phyloP scores from a whole-genome alignment of 2,888 invertebrate species.

The Aethes cnicana region DNA sequence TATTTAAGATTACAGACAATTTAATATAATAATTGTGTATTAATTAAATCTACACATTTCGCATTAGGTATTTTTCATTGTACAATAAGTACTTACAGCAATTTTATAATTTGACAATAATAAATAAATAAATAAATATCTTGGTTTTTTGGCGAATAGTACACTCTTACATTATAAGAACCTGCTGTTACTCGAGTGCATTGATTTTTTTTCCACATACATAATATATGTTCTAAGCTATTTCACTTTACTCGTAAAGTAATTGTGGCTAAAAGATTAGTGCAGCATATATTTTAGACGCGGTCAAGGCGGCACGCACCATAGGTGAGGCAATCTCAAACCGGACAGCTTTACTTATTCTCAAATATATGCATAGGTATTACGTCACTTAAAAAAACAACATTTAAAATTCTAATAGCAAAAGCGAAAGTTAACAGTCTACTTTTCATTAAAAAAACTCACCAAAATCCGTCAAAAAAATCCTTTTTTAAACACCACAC shows the following conservation, averaged over 20 bases:
- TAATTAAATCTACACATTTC: too few relatives aligned
- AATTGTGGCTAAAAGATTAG: constrained; percentile 10
- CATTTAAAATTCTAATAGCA: constrained; percentile 31
- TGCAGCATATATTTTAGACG: constrained; percentile 14
- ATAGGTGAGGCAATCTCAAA: constrained; percentile 37
- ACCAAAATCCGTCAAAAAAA: constrained; percentile 8
- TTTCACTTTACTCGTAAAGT: background rate
- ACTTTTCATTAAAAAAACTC: constrained; percentile 31
- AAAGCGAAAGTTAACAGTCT: constrained; percentile 33
- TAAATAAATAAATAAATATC: too few relatives aligned
- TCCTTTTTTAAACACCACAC: constrained; percentile 13
- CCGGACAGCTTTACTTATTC: constrained; percentile 27
- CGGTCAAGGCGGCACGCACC: constrained; percentile 33
- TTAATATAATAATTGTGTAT: too few relatives aligned
- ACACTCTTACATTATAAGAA: too few relatives aligned
- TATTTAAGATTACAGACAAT: too few relatives aligned
- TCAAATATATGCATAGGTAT: constrained; percentile 27
- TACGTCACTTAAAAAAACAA: constrained; percentile 30
- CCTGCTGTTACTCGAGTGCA: background rate
- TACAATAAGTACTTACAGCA: too few relatives aligned
- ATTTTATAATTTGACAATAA: too few relatives aligned
- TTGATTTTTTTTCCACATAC: background rate
- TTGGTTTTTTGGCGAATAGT: too few relatives aligned
- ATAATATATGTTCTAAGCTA: background rate
- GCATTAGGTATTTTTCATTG: too few relatives aligned